Percentiles rank a stretch among this genome's conserved stretches.
These are phyloP conservation scores for Candoia aspera DNA, from an alignment of 2,113 vertebrate genomes.

Conservation along the genomic window DNA sequence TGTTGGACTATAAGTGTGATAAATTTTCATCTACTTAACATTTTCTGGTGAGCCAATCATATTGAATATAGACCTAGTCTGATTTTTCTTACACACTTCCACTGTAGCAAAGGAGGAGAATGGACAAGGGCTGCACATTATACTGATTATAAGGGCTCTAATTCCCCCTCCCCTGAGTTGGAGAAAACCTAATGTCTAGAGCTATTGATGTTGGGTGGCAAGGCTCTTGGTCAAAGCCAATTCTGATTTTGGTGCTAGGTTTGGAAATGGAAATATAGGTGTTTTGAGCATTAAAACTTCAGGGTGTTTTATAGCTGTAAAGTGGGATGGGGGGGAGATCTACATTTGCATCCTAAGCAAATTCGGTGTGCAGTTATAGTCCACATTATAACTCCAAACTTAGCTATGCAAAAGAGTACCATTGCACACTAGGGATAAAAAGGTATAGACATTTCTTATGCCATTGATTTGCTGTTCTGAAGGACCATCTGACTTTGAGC, in stretches of 20 bases:
- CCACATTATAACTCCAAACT: too few relatives aligned
- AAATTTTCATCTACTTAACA: too few relatives aligned
- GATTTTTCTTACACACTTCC: not conserved
- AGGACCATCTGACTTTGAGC: too few relatives aligned
- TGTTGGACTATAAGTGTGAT: too few relatives aligned
- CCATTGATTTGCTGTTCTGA: too few relatives aligned
- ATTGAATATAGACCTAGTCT: not conserved
- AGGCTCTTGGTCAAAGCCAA: not conserved
- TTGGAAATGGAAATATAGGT: too few relatives aligned
- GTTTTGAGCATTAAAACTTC: too few relatives aligned
- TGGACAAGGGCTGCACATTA: not conserved
- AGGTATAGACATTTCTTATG: too few relatives aligned
- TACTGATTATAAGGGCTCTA: not conserved
- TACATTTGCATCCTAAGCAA: not conserved
- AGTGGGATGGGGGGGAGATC: not conserved
- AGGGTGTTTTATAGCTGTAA: too few relatives aligned
- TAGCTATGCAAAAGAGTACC: too few relatives aligned
- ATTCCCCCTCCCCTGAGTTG: not conserved
- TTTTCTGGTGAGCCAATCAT: not conserved
- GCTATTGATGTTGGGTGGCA: not conserved
- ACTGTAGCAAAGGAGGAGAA: not conserved
- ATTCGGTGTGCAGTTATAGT: too few relatives aligned
- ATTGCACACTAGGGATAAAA: too few relatives aligned
- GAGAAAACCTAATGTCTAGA: not conserved
- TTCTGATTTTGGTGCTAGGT: not conserved